Evolutionary conservation across 2,113 vertebrate genomes (phyloP), one percentile per base, ranked within the genome.

Genomic region (Lethenteron camtschaticum): DNA sequence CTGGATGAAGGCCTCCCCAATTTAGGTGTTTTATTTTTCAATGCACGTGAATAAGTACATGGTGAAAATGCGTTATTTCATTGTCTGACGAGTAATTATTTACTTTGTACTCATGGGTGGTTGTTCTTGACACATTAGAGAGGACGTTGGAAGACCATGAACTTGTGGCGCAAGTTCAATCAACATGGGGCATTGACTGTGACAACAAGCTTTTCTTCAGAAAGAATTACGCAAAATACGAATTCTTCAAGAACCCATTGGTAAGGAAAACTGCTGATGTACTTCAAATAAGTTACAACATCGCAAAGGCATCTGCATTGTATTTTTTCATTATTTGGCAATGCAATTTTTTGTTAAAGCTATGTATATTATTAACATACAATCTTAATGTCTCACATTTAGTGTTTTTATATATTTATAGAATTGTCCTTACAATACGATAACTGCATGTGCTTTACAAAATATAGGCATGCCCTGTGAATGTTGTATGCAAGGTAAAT

Each of bases 181-280:
- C 92, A 69, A 83, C 81, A 6, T 94, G 89, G 85, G 83, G 81
- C 57, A 84, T 87, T 82, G 87, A 90, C 77, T 81, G 87, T 18
- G 85, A 88, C 77, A 86, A 82, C 77, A 85, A 85, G 41, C 79
- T 99, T n/a, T 89, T 82, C 78, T 89, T 99, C 79, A 86, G 89
- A 77, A 99, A 95, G 82, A 90, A 97, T 79, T 94, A 88, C 76
- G 88, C 88, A 73, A 99, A 99, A 80, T 99, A 96, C 75, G 88
- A 95, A 75, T 97, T 95, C 81, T 99, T 99, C 83, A 95, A 85
- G 82, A 95, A 85, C 74, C 90, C 92, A 56, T 75, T 87, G 85
- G 94, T 97, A 80, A 87, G 90, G 78, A 11, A 68, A 76, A 70
- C 68, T 0, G 24, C 24, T 6, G 41, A 41, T 41, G 41, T 41